These are phyloP conservation scores for Resseliella maxima DNA, from an alignment of 2,888 invertebrate species.

Conservation along the genomic window DNA sequence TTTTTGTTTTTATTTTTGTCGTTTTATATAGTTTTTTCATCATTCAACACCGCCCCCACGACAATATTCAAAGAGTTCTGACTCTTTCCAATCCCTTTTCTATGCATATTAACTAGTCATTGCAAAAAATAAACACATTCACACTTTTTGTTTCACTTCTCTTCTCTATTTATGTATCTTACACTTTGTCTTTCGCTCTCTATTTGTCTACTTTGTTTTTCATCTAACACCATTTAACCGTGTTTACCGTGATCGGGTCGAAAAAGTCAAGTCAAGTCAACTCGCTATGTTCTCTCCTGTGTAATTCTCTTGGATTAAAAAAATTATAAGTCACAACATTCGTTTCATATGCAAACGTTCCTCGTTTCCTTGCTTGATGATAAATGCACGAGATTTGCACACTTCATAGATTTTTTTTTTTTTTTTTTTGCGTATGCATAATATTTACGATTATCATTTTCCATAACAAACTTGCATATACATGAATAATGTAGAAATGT, in stretches of 20 bases:
- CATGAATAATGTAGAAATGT: conserved; percentile 25
- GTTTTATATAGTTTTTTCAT: background rate
- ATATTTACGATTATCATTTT: conserved; percentile 38
- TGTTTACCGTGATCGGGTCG: background rate
- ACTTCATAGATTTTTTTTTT: background rate
- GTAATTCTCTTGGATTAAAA: background rate
- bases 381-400: conserved; percentile 33
- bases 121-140: background rate
- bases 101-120: conserved; percentile 3
- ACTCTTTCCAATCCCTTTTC: background rate
- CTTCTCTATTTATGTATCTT: too few relatives aligned
- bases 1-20: background rate
- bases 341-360: background rate
- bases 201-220: background rate
- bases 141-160: background rate
- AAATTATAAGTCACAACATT: conserved; percentile 6
- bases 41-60: too few relatives aligned
- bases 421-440: background rate
- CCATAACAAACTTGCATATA: conserved; percentile 9
- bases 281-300: background rate
- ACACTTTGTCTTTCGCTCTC: background rate
- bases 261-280: background rate
- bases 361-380: background rate
- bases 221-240: background rate
- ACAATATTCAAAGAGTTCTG: background rate